phyloP scores from a whole-genome alignment of 2,113 vertebrate genomes.

The Charadrius vociferus region DNA sequence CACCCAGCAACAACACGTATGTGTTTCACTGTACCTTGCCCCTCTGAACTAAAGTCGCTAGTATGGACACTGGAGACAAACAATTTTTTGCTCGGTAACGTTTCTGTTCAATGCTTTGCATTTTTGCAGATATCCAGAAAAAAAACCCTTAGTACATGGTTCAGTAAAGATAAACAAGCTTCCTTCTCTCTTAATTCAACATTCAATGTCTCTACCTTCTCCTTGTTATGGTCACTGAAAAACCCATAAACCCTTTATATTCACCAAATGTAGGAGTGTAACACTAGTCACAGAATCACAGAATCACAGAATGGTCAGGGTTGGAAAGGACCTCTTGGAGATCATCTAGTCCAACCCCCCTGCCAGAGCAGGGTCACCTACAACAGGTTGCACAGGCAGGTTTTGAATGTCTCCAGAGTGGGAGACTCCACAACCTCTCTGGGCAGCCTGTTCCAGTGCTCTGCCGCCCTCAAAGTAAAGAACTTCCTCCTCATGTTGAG shows the following conservation, averaged over 20 bases:
- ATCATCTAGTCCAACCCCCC: no score
- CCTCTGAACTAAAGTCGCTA: background rate
- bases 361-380: no score
- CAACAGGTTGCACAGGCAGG: no score
- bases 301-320: no score
- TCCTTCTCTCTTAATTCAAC: background rate
- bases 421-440: no score
- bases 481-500: no score
- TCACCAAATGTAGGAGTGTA: background rate
- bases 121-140: background rate
- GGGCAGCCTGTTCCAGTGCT: no score
- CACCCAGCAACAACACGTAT: background rate
- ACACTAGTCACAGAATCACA: background rate
- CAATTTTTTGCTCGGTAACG: background rate
- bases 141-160: background rate
- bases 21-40: background rate
- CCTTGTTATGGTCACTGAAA: background rate
- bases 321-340: no score
- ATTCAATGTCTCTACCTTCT: background rate
- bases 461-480: no score
- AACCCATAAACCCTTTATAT: background rate
- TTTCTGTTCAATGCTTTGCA: background rate
- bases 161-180: background rate
- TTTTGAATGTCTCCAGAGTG: no score
- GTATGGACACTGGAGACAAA: background rate